These are phyloP conservation scores for Bolinopsis microptera DNA, from an alignment of 37 sponge, comb jelly and placozoan species.

Conservation along the genomic window DNA sequence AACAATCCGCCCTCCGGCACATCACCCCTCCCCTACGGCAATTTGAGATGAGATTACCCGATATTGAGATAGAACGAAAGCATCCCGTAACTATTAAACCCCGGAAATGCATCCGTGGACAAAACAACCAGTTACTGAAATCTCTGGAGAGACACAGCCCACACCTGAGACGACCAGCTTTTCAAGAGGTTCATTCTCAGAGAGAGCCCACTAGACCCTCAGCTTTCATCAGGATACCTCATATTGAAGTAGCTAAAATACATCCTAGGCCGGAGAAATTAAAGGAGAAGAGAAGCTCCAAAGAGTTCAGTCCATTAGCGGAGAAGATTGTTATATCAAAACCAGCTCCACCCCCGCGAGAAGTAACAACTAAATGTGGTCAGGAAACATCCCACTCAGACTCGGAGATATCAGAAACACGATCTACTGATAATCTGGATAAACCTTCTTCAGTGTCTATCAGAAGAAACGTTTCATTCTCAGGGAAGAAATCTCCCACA, in stretches of 20 bases:
- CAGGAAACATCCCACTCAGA: constrained; percentile 37
- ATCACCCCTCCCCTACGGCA: constrained; percentile 10
- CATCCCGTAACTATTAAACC: constrained; percentile 50
- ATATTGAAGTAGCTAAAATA: constrained; percentile 38
- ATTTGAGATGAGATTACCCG: constrained; percentile 23
- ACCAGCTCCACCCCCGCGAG: neutral
- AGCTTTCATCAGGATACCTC: constrained; percentile 31
- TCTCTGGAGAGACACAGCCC: constrained; percentile 2
- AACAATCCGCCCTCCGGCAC: constrained; percentile 24
- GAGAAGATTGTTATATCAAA: constrained; percentile 3
- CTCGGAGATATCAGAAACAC: constrained; percentile 10
- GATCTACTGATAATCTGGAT: neutral
- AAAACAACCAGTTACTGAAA: neutral
- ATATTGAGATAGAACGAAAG: constrained; percentile 9
- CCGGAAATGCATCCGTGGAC: neutral
- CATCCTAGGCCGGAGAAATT: neutral
- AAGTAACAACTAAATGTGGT: neutral
- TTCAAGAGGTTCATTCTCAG: neutral
- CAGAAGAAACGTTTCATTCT: neutral
- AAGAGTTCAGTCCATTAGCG: neutral
- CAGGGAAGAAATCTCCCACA: constrained; percentile 16
- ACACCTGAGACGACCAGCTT: neutral
- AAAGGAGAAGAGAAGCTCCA: neutral
- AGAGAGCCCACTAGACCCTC: neutral
- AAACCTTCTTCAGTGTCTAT: neutral